Evolutionary conservation across 2,797 vertebrate species (phyloP), one percentile per base, ranked within the genome.

Genomic region (Arctocebus calabarensis): DNA sequence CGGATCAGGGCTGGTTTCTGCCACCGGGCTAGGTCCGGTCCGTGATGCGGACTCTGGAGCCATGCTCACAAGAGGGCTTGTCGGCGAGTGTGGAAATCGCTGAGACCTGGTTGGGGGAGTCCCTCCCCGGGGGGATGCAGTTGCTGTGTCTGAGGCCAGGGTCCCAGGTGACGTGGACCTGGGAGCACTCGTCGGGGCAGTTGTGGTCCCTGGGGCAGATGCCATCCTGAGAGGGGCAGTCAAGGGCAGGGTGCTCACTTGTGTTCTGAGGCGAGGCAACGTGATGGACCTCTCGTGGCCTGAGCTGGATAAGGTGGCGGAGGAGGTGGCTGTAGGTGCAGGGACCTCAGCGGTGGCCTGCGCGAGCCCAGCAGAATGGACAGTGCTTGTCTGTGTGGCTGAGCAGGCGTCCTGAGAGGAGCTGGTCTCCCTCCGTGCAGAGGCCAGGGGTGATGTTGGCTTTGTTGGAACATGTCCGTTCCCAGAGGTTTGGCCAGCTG

Each of bases 281-380:
- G 1, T 0, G 0, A 27, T 43, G 23, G 68, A 29, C 25, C 22
- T 5, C 20, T 1, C 7, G 2, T 7, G 45, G 29, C 1, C 8
- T 7, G 3, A 5, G 25, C 0, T 23, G 20, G 34, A 40, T 4
- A 4, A 4, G 9, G 8, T 22, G 5, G 3, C 4, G 14, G 70
- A 43, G 1, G 40, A 22, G 2, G n/a, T 70, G 48, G 11, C n/a
- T 16, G 29, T 13, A 2, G 0, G 29, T 3, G 1, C 27, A 22
- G 37, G 9, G 13, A 10, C 8, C 7, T 66, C 25, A 16, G 37
- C 1, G 14, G 4, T 40, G 48, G 37, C 8, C 25, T 4, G 4
- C 10, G 29, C 34, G 34, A 25, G 10, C 8, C 32, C 0, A 2
- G 16, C 3, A 4, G 66, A 13, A 37, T 23, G 29, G 23, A 25